Evolutionary conservation across 2,797 vertebrate species (phyloP).

Genomic region (Sebastolobus alascanus): DNA sequence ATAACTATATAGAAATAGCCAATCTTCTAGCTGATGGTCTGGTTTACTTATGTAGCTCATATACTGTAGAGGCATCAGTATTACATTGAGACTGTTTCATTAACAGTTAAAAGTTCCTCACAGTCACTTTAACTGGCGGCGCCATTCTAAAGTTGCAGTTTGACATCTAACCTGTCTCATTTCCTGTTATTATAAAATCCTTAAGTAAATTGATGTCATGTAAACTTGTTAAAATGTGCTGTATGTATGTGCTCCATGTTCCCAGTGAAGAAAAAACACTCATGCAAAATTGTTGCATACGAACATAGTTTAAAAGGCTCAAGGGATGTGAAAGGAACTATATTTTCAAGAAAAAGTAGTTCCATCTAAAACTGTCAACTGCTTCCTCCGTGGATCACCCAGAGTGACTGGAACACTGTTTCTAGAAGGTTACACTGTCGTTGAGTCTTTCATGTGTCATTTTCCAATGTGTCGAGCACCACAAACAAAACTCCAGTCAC

Average conservation of each 20-base stretch:
- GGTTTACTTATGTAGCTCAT: fast-evolving
- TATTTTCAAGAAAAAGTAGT: background rate
- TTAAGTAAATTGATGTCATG: background rate
- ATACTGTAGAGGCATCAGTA: background rate
- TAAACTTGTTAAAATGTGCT: background rate
- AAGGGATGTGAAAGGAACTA: background rate
- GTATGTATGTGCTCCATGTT: background rate
- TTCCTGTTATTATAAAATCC: background rate
- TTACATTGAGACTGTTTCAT: background rate
- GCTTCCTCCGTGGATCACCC: slow-evolving; percentile 24
- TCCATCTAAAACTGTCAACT: background rate
- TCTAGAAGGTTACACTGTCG: slow-evolving; percentile 23
- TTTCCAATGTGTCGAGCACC: slow-evolving; percentile 32
- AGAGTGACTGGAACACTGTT: slow-evolving; percentile 9
- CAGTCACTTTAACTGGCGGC: background rate
- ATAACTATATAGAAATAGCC: background rate
- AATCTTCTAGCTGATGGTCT: background rate
- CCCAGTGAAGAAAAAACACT: slow-evolving; percentile 3
- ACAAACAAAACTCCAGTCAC: slow-evolving; percentile 38
- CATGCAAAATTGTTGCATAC: background rate
- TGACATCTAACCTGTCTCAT: background rate
- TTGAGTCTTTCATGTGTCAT: slow-evolving; percentile 40
- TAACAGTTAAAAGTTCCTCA: background rate
- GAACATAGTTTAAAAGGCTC: background rate
- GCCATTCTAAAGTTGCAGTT: background rate